A percentile compares a stretch with the other conserved stretches of the same genome.
These are phyloP conservation scores for Hydropsyche betteni DNA, from an alignment of 2,888 invertebrate genomes.

Conservation along the genomic window DNA sequence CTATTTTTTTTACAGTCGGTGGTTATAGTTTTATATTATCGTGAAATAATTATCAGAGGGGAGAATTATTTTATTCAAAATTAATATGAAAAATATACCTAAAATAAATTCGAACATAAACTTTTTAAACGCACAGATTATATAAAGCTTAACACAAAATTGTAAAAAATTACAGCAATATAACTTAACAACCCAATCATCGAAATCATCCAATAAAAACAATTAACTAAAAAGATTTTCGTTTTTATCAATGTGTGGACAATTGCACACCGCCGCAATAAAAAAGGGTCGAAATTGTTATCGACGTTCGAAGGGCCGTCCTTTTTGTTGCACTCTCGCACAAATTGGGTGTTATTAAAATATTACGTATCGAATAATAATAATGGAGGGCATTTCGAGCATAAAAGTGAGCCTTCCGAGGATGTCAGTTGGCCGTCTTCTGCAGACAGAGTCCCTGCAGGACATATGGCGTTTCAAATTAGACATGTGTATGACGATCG, in stretches of 20 bases:
- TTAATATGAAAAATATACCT: too few relatives aligned
- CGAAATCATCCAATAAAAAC: too few relatives aligned
- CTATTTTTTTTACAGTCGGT: slow-evolving; percentile 1
- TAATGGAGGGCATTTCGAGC: slow-evolving; percentile 26
- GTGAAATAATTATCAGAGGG: too few relatives aligned
- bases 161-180: too few relatives aligned
- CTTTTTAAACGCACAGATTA: too few relatives aligned
- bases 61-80: too few relatives aligned
- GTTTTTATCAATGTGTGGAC: too few relatives aligned
- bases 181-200: too few relatives aligned
- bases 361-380: slow-evolving; percentile 36
- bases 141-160: too few relatives aligned
- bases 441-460: neutral
- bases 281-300: neutral
- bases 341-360: slow-evolving; percentile 45
- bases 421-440: slow-evolving; percentile 41
- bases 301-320: slow-evolving; percentile 40
- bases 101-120: too few relatives aligned
- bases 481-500: slow-evolving; percentile 23
- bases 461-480: slow-evolving; percentile 39
- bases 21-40: too few relatives aligned
- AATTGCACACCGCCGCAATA: neutral
- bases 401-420: slow-evolving; percentile 12
- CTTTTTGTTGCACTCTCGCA: slow-evolving; percentile 42
- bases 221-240: too few relatives aligned